Evolutionary conservation across 2,113 vertebrate species (phyloP).

Genomic region (Coptodon bakossiorum): DNA sequence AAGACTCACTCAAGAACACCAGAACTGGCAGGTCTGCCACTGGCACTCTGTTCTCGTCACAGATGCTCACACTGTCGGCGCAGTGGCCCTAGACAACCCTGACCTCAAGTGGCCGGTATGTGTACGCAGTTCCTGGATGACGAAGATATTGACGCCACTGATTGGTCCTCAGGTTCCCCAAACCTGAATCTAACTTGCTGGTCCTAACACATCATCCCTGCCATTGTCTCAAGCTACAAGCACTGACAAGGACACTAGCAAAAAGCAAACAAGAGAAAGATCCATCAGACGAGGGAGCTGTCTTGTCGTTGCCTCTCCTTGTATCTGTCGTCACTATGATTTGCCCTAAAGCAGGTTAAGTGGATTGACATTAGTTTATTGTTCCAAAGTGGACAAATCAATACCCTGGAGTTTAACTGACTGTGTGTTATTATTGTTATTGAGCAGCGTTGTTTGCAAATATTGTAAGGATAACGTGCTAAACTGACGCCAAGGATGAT

Average conservation of each 20-base stretch:
- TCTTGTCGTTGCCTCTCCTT: neutral
- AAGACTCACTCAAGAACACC: neutral
- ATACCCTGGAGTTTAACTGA: neutral
- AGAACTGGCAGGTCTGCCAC: neutral
- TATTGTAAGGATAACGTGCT: neutral
- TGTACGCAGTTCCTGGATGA: neutral
- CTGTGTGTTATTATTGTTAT: neutral
- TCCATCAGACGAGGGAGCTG: neutral
- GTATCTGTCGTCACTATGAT: neutral
- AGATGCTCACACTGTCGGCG: neutral
- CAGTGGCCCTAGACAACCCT: neutral
- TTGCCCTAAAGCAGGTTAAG: neutral
- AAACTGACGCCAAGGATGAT: rapidly evolving
- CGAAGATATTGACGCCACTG: neutral
- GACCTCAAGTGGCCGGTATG: neutral
- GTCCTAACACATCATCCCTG: no score
- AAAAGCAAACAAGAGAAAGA: neutral
- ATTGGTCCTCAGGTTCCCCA: neutral
- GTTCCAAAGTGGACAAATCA: neutral
- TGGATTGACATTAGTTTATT: neutral
- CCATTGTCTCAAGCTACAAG: neutral
- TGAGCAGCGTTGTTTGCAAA: neutral
- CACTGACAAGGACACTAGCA: neutral
- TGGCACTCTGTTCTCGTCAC: neutral
- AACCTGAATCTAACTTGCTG: neutral